Evolutionary conservation across 2,888 invertebrate genomes (phyloP), one percentile per base, ranked within the genome.

Genomic region (Leistus spinibarbis): DNA sequence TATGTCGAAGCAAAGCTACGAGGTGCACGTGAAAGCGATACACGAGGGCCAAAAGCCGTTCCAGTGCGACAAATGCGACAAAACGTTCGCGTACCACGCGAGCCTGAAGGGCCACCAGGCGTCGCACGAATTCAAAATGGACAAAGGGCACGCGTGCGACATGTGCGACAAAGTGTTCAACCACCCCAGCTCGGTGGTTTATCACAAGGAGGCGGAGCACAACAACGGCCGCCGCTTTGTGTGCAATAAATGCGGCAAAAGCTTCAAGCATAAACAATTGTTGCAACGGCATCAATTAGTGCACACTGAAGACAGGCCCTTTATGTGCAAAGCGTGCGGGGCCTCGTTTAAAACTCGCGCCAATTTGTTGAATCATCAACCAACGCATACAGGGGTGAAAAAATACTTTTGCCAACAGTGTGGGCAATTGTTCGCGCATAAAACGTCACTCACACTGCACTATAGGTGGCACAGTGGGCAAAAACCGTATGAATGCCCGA

Each of bases 281-380:
- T 85, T 95, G 78, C 89, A 91, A 82, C 87, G 93, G 78, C 93
- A 98, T 88, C 90, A 96, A 87, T 82, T 93, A 79, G 90, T 95
- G 78, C 91, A 98, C 89, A 90, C 92, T 79, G 88, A 92, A 68
- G 88, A 88, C 54, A 86, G 93, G 54, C 91, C 91, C 0, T 91
- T 88, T 80, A 82, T 85, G 64, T 93, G 93, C 83, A 88, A 88
- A 82, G 86, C 89, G 17, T 88, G 90, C 76, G 82, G 83, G 4
- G 88, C 90, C 0, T 88, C 88, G 60, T 93, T 93, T 83, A 93
- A 93, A 83, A 91, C 93, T 0, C 91, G 91, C 77, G 90, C 92
- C 3, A 93, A 92, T 82, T 84, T 94, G 53, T 81, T 91, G 64
- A 93, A 92, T 84, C 95, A 95, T 82, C 89, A 90, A 81, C 87